Percentiles rank a stretch among this genome's conserved stretches.
These are phyloP conservation scores for Rhamphomyia laevipes DNA, from an alignment of 2,888 invertebrate genomes.

Conservation along the genomic window DNA sequence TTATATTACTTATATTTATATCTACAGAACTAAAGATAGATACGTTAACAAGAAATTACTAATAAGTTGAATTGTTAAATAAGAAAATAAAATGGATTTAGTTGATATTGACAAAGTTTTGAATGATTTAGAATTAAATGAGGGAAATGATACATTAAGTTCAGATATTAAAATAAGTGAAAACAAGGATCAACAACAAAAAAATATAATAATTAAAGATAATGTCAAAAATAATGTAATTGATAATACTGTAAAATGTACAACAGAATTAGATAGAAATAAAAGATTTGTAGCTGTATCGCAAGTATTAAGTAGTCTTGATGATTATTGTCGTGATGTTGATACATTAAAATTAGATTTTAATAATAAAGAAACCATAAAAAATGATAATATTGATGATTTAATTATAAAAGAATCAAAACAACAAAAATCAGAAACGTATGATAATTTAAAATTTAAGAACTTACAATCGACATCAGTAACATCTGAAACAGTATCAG, in stretches of 20 bases:
- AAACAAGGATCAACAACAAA: background rate
- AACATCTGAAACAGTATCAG: too few species aligned
- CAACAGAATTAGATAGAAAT: conserved; percentile 21
- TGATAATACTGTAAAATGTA: conserved; percentile 3
- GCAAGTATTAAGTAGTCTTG: conserved; percentile 51
- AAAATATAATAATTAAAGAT: conserved; percentile 2
- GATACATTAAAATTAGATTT: conserved; percentile 21
- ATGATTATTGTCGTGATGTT: conserved; percentile 42
- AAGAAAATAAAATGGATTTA: conserved; percentile 28
- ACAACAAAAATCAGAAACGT: too few species aligned
- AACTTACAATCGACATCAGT: too few species aligned
- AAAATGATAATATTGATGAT: too few species aligned
- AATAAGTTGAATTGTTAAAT: too few species aligned
- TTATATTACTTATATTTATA: too few species aligned
- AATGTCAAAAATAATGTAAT: conserved; percentile 10
- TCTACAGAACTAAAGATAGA: too few species aligned
- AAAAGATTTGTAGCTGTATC: conserved; percentile 43
- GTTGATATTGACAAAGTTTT: conserved; percentile 75
- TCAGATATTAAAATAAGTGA: background rate
- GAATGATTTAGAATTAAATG: conserved; percentile 70
- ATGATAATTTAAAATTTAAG: too few species aligned
- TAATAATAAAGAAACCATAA: too few species aligned
- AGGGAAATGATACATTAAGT: conserved; percentile 29
- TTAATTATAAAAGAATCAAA: too few species aligned
- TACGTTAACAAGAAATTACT: too few species aligned